Evolutionary conservation across 2,888 invertebrate species (phyloP), one percentile per base, ranked within the genome.

Genomic region (Cyaniris semiargus): DNA sequence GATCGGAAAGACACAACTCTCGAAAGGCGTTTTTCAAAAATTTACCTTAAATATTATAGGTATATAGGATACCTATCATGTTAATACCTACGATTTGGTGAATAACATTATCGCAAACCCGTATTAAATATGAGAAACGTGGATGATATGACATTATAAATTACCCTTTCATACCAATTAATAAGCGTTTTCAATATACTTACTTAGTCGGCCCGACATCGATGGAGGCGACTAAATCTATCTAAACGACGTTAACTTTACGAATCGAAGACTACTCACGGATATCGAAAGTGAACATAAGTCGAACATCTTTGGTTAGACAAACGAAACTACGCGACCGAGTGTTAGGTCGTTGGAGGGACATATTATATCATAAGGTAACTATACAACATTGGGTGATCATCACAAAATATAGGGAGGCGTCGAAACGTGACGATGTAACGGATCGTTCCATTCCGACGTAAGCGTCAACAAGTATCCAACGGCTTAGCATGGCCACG

Each of bases 91-190:
- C 90, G 92, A 91, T 92, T 91, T 92, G 93, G 93, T 93, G 93
- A 93, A 90, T 90, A 94, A 93, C 93, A 93, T 93, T 92, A 93
- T 93, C 94, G 94, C 93, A 92, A 93, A 94, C 94, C 94, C 94
- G 94, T 94, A 93, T 93, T 93, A 91, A 90, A 92, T 92, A 94
- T 93, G 94, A 94, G 94, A 94, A 91, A 93, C 89, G 92, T 94
- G 94, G 93, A 94, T 94, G 94, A 94, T 93, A 94, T 94, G 94
- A 94, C 93, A 93, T 93, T 94, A 94, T 93, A 93, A 94, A 93
- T 94, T 94, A 94, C 94, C 94, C 94, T 94, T 94, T 94, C 94
- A 94, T 94, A 94, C 94, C 94, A 93, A 94, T 93, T 94, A 94
- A 94, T 94, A 94, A 94, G 94, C 94, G 94, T 94, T 94, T 92